These are phyloP conservation scores for Notolabrus celidotus DNA, from an alignment of 2,797 vertebrate species.

Conservation along the genomic window DNA sequence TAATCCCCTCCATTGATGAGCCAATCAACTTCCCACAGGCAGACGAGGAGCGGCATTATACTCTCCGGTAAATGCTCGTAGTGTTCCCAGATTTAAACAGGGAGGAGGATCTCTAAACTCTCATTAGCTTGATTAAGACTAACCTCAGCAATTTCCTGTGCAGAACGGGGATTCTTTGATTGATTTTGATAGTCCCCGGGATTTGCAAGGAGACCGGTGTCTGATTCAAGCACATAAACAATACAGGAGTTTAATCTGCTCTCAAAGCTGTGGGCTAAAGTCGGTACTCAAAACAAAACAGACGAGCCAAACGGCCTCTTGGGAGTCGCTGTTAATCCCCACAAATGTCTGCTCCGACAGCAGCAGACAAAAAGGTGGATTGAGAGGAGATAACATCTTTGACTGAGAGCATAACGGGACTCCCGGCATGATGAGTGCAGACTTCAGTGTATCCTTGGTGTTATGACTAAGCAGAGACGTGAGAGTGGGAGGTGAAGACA, in stretches of 20 bases:
- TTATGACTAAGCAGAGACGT: slow-evolving; percentile 6
- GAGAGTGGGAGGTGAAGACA: neutral
- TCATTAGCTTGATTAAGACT: slow-evolving; percentile 76
- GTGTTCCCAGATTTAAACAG: slow-evolving; percentile 55
- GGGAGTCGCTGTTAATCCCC: slow-evolving; percentile 60
- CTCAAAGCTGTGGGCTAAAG: slow-evolving; percentile 61
- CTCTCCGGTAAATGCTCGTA: slow-evolving; percentile 55
- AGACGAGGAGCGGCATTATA: slow-evolving; percentile 29
- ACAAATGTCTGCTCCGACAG: slow-evolving; percentile 47
- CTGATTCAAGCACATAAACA: slow-evolving; percentile 61
- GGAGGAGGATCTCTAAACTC: slow-evolving; percentile 70
- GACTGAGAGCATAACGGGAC: slow-evolving; percentile 24
- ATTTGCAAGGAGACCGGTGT: slow-evolving; percentile 45
- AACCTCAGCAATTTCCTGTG: slow-evolving; percentile 70
- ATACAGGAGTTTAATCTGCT: slow-evolving; percentile 67
- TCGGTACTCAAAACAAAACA: slow-evolving; percentile 60
- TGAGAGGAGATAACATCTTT: slow-evolving; percentile 48
- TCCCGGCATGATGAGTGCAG: slow-evolving; percentile 11
- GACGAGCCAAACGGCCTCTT: slow-evolving; percentile 58
- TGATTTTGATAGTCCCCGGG: slow-evolving; percentile 59
- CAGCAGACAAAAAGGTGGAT: slow-evolving; percentile 53
- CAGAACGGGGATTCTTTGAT: slow-evolving; percentile 52
- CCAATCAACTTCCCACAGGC: slow-evolving; percentile 76
- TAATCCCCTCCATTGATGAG: slow-evolving; percentile 72
- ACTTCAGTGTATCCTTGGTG: neutral